Base-by-base conservation (phyloP, 2,888 invertebrate species). In the Thereva unica region DNA sequence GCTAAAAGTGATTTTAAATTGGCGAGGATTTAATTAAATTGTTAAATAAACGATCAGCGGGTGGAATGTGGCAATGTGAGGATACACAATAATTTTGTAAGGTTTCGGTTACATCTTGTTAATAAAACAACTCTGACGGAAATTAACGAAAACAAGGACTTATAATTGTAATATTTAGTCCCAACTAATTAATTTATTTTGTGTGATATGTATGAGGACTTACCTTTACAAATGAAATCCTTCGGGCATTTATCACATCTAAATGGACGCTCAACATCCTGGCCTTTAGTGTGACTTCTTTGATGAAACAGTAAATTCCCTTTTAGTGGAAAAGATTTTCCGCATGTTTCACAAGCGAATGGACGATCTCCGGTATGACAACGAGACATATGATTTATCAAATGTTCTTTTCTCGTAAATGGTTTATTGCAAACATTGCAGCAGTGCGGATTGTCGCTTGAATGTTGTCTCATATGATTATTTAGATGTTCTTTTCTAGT, bases 161-260 rank as follows among this genome's bases (percentile, higher is more conserved):
- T 8, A 42, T 23, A 23, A 23, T 23, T 23, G 23, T 23, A 23
- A 23, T 23, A 23, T 23, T 23, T 23, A 23, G n/a, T 23, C 23
- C 23, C 4, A 40, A 23, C 1, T 34, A 44, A 8, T 4, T 23
- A 44, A 56, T 45, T 56, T 35, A 42, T 4, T 5, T 23, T 6
- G 6, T 23, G 37, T 40, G 37, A 9, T 41, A 10, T 3, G 34
- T 9, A 35, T n/a, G 3, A 66, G 44, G 54, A 8, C 35, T 64
- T 75, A 83, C 92, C 92, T 84, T 93, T 93, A 81, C 92, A 92
- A 84, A 92, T 89, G 78, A 93, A 93, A 78, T 91, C 91, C 79
- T 93, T 93, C 52, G 90, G 90, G 76, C 93, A 93, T 64, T 93
- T 83, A 74, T 92, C 92, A 76, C 93, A 93, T 64, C 89, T 84